Conservation (phyloP, 2,888 invertebrate species). For the Tubulanus polymorphus region DNA sequence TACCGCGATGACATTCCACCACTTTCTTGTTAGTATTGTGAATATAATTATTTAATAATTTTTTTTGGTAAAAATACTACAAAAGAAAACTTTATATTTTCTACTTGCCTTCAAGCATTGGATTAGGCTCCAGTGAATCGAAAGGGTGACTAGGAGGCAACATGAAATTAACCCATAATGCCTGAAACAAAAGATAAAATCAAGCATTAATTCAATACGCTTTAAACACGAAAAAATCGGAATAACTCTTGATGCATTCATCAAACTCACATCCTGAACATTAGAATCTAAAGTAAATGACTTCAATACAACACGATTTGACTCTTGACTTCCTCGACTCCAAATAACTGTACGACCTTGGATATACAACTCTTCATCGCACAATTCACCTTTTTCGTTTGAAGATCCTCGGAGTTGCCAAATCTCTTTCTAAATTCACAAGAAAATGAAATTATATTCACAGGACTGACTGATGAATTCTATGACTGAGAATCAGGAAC, state of each 20-base stretch:
- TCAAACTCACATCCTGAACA: conserved; percentile 63
- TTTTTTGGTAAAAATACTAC: no score
- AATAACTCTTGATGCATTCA: not conserved
- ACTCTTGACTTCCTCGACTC: conserved; percentile 56
- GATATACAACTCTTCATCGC: conserved; percentile 84
- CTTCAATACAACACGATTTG: conserved; percentile 55
- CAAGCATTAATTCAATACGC: no score
- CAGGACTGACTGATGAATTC: not conserved
- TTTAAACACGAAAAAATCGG: no score
- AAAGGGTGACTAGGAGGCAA: not conserved
- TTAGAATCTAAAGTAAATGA: conserved; percentile 80
- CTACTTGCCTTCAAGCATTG: no score
- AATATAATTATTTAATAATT: no score
- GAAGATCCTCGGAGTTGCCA: not conserved
- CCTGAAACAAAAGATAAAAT: not conserved
- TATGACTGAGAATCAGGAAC: no score
- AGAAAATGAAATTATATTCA: not conserved
- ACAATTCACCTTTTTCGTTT: conserved; percentile 15
- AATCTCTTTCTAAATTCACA: not conserved
- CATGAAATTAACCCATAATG: not conserved
- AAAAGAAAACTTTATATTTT: no score
- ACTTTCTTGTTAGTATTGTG: no score
- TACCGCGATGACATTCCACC: not conserved
- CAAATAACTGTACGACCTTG: conserved; percentile 80
- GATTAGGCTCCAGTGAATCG: not conserved